These are phyloP conservation scores for Menidia beryllina DNA, from an alignment of 2,113 vertebrate genomes.

Conservation along the genomic window DNA sequence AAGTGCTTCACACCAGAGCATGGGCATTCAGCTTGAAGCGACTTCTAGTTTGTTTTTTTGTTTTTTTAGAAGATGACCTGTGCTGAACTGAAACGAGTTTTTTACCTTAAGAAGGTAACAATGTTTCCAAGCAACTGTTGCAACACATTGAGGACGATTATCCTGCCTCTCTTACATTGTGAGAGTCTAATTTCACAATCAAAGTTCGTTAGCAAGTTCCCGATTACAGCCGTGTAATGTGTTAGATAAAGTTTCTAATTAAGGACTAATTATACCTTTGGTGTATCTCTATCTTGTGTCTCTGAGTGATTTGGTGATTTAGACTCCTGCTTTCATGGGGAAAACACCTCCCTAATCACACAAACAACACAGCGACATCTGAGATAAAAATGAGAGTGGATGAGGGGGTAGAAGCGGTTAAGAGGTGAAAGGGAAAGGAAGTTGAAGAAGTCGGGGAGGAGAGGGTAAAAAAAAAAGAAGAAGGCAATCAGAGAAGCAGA, in stretches of 20 bases:
- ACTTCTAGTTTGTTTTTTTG: constrained; percentile 23
- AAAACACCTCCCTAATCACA: constrained; percentile 58
- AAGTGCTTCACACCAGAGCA: constrained; percentile 49
- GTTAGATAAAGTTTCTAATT: constrained; percentile 76
- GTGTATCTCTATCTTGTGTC: constrained; percentile 58
- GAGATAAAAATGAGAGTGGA: constrained; percentile 31
- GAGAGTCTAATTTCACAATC: constrained; percentile 63
- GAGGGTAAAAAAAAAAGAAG: constrained; percentile 23
- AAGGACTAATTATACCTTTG: constrained; percentile 77
- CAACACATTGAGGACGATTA: constrained; percentile 49
- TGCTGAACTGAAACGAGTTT: constrained; percentile 52
- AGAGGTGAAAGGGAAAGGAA: constrained; percentile 22
- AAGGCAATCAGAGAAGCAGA: constrained; percentile 15
- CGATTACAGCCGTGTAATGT: constrained; percentile 62
- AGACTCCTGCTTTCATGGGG: constrained; percentile 51
- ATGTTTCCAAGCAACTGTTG: constrained; percentile 66
- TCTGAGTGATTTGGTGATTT: constrained; percentile 68
- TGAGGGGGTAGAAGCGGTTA: constrained; percentile 12
- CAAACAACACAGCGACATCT: constrained; percentile 58
- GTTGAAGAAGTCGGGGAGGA: constrained; percentile 39
- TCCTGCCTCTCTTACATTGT: constrained; percentile 53
- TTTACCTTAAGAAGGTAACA: constrained; percentile 46
- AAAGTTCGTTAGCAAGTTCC: constrained; percentile 61
- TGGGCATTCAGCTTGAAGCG: constrained; percentile 28
- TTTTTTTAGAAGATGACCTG: constrained; percentile 25